Evolutionary conservation across 2,113 vertebrate species (phyloP).

Genomic region (Marmota flaviventris): DNA sequence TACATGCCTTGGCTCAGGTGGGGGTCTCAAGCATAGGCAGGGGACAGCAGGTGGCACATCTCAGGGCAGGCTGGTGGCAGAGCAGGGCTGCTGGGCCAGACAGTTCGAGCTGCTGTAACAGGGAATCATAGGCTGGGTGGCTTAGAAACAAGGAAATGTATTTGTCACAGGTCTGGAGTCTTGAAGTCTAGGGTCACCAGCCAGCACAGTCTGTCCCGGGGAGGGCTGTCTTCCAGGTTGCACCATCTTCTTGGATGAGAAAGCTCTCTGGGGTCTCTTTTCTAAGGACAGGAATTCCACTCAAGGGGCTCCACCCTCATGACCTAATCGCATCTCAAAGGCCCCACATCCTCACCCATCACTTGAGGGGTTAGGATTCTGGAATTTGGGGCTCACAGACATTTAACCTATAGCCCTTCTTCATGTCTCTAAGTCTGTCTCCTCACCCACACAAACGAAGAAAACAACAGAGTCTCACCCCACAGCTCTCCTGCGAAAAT

Average conservation of each 20-base stretch:
- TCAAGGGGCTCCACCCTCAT: not conserved
- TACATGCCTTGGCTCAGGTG: not conserved
- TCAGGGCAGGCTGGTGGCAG: not conserved
- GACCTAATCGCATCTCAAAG: not conserved
- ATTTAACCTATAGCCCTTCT: not conserved
- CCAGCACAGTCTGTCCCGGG: not conserved
- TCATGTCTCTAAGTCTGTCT: not conserved
- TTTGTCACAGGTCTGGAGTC: not conserved
- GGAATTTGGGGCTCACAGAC: not conserved
- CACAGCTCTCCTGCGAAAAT: not conserved
- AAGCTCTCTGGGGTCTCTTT: not conserved
- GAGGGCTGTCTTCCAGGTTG: not conserved
- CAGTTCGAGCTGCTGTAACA: not conserved
- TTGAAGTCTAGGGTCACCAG: not conserved
- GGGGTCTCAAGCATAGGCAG: not conserved
- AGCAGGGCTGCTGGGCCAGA: rapidly evolving
- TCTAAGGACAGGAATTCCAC: not conserved
- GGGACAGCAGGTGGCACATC: rapidly evolving
- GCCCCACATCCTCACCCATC: not conserved
- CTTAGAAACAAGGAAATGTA: not conserved
- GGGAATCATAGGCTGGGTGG: not conserved
- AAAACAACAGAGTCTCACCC: not conserved
- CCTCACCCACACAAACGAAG: not conserved
- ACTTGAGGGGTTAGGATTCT: not conserved
- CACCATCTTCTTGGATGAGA: not conserved